phyloP scores from a whole-genome alignment of 2,113 vertebrate species.

The Cryptomyrus ogoouensis region DNA sequence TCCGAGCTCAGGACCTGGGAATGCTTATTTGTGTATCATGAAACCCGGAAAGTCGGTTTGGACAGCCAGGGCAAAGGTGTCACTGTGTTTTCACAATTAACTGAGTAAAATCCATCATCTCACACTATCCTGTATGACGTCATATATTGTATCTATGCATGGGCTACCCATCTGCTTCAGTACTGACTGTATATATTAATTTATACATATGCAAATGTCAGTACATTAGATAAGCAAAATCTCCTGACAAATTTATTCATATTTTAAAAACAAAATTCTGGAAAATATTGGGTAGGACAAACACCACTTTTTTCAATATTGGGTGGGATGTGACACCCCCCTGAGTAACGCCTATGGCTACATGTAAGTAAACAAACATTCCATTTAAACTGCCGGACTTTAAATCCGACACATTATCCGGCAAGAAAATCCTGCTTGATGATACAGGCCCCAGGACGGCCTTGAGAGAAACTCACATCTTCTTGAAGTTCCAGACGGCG shows the following conservation, averaged over 20 bases:
- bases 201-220: not conserved
- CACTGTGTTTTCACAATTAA: not conserved
- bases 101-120: not conserved
- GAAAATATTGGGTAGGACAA: not conserved
- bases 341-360: not conserved
- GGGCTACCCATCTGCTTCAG: not conserved
- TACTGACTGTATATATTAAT: not conserved
- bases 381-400: not conserved
- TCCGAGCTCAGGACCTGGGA: not conserved
- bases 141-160: not conserved
- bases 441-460: not conserved
- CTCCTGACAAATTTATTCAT: not conserved
- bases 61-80: not conserved
- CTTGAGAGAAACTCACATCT: constrained; percentile 70
- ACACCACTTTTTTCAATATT: not conserved
- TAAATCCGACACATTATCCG: not conserved
- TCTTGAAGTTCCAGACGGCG: constrained; percentile 58
- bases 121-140: not conserved
- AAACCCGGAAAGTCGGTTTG: not conserved
- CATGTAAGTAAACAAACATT: not conserved
- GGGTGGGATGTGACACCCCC: not conserved
- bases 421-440: not conserved
- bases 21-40: not conserved
- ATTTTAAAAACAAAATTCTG: not conserved
- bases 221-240: not conserved